These are phyloP conservation scores for Slavum lentiscoides DNA, from an alignment of 2,888 invertebrate species.

Conservation along the genomic window DNA sequence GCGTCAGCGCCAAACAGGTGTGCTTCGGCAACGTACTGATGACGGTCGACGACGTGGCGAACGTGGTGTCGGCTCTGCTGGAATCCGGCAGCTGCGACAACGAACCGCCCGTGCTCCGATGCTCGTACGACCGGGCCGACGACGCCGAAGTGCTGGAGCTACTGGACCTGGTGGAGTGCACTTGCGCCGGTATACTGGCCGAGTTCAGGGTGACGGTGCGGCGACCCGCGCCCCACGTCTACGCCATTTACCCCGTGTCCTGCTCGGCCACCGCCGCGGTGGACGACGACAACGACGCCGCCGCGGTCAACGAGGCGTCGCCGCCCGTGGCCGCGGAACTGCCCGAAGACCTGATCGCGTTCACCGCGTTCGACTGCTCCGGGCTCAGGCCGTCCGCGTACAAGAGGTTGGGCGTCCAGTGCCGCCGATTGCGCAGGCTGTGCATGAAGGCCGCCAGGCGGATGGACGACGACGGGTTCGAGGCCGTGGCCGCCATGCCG, in stretches of 20 bases:
- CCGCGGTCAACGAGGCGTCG: background rate
- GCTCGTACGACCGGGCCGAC: conserved; percentile 41
- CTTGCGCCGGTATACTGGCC: conserved; percentile 42
- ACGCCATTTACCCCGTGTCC: conserved; percentile 37
- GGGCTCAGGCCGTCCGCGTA: conserved; percentile 30
- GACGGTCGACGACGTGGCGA: conserved; percentile 31
- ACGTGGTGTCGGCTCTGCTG: conserved; percentile 18
- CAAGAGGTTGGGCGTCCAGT: conserved; percentile 9
- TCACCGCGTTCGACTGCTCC: conserved; percentile 34
- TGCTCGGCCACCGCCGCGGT: background rate
- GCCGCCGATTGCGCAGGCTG: conserved; percentile 23
- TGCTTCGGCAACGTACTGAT: conserved; percentile 44
- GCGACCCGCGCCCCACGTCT: conserved; percentile 22
- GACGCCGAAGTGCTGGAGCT: background rate
- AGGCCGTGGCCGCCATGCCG: conserved; percentile 21
- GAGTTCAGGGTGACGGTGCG: conserved; percentile 37
- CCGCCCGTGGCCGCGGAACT: conserved; percentile 4
- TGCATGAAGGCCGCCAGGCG: conserved; percentile 23
- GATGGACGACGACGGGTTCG: conserved; percentile 38
- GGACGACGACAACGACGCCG: background rate
- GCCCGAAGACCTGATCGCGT: conserved; percentile 33
- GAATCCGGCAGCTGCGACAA: background rate
- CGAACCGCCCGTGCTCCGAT: conserved; percentile 29
- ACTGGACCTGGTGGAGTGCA: conserved; percentile 25
- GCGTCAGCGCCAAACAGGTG: conserved; percentile 18